These are phyloP conservation scores for Pelodiscus sinensis DNA, from an alignment of 2,113 vertebrate species.

Conservation along the genomic window DNA sequence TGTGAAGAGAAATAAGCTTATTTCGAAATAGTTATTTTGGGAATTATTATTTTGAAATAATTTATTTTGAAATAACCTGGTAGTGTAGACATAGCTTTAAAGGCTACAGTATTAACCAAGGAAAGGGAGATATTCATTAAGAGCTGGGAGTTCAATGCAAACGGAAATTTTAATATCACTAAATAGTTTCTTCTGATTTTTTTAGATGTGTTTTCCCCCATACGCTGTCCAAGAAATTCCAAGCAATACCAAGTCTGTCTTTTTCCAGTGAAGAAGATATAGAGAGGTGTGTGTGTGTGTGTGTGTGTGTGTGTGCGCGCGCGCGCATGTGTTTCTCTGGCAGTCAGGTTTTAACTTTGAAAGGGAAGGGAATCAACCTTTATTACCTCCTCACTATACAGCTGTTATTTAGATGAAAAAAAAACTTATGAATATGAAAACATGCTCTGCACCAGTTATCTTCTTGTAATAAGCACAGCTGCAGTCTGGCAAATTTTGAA, in stretches of 20 bases:
- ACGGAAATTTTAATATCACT: not conserved
- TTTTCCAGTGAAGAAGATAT: not conserved
- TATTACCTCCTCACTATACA: not conserved
- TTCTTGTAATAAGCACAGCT: slow-evolving; percentile 7
- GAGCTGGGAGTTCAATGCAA: not conserved
- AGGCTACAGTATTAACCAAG: not conserved
- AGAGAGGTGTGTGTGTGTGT: not conserved
- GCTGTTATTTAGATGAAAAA: not conserved
- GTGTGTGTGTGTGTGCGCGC: too few species aligned
- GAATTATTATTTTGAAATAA: too few species aligned
- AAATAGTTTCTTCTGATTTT: not conserved
- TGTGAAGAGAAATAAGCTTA: too few species aligned
- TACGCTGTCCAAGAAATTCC: not conserved
- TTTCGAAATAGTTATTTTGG: too few species aligned
- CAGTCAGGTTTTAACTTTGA: not conserved
- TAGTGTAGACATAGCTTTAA: not conserved
- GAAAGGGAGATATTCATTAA: not conserved
- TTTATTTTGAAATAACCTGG: too few species aligned
- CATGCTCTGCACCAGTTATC: not conserved
- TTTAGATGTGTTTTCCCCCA: not conserved
- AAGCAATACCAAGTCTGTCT: not conserved
- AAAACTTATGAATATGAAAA: slow-evolving; percentile 3
- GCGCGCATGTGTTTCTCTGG: not conserved
- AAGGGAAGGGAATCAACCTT: not conserved
- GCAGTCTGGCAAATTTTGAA: not conserved